Conservation (phyloP, 2,888 invertebrate genomes). For the Melieria crassipennis region DNA sequence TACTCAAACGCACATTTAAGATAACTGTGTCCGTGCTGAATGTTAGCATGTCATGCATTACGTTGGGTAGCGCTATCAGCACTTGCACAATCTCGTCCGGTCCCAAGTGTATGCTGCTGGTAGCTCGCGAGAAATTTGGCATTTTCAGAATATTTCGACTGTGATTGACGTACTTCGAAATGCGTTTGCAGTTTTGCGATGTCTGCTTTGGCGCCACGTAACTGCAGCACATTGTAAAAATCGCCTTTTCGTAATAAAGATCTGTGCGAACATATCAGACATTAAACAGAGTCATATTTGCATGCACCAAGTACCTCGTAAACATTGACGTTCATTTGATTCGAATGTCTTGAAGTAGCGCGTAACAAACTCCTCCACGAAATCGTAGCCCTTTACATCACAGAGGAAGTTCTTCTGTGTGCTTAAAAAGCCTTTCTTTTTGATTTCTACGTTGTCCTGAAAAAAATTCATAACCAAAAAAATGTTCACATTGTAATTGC, state of each 20-base stretch:
- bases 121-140: constrained; percentile 44
- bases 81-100: constrained; percentile 51
- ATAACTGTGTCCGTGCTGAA: constrained; percentile 49
- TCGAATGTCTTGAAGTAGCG: constrained; percentile 55
- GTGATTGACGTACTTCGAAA: constrained; percentile 52
- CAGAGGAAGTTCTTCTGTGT: constrained; percentile 57
- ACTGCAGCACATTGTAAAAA: constrained; percentile 57
- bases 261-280: constrained; percentile 22
- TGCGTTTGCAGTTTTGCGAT: constrained; percentile 49
- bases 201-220: constrained; percentile 46
- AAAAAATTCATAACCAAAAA: not conserved
- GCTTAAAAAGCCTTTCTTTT: constrained; percentile 44
- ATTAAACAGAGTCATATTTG: not conserved
- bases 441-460: constrained; percentile 56
- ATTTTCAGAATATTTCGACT: constrained; percentile 53
- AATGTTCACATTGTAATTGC: not conserved
- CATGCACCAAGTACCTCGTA: constrained; percentile 45
- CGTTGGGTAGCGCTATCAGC: constrained; percentile 52
- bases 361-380: constrained; percentile 53
- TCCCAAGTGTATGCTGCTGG: constrained; percentile 50
- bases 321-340: constrained; percentile 44
- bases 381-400: constrained; percentile 55
- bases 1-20: constrained; percentile 42
- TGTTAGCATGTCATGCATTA: constrained; percentile 53
- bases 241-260: constrained; percentile 49